Percentiles rank a stretch among this genome's conserved stretches.
These are phyloP conservation scores for Cantharis flavilabris DNA, from an alignment of 2,888 invertebrate genomes.

Conservation along the genomic window DNA sequence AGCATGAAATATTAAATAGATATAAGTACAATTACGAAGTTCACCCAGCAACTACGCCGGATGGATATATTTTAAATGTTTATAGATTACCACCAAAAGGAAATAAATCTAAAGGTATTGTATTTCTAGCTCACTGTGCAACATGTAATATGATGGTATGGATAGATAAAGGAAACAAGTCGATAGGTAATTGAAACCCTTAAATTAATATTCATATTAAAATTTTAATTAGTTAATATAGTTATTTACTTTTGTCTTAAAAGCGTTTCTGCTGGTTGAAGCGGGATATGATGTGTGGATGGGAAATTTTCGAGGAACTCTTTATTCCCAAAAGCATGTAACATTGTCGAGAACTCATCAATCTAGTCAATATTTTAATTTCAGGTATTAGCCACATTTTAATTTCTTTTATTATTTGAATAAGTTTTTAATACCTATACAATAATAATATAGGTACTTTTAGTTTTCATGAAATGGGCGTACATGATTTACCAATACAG, in stretches of 20 bases:
- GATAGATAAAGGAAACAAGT: conserved; percentile 3
- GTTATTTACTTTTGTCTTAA: not conserved
- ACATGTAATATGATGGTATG: not conserved
- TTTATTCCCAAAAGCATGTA: not conserved
- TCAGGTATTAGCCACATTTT: not conserved
- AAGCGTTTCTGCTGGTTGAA: conserved; percentile 10
- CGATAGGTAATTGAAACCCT: not conserved
- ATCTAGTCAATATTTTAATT: conserved; percentile 2
- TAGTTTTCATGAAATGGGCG: conserved; percentile 8
- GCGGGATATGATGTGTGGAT: conserved; percentile 12
- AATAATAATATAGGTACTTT: not conserved
- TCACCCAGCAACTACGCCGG: not conserved
- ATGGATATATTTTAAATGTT: not conserved
- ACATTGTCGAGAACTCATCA: not conserved
- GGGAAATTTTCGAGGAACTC: conserved; percentile 5
- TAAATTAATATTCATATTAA: not conserved
- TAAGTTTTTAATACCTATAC: not conserved
- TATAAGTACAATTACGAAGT: not conserved
- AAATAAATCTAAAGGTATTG: conserved; percentile 1
- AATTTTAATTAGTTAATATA: not conserved
- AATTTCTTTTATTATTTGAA: not conserved
- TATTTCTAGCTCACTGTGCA: conserved; percentile 1
- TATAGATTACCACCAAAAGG: conserved; percentile 8
- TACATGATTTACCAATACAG: conserved; percentile 6
- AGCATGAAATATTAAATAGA: not conserved